Percentiles rank a stretch among this genome's conserved stretches.
phyloP scores from a whole-genome alignment of 2,888 invertebrate genomes.

The Entomobrya proxima region DNA sequence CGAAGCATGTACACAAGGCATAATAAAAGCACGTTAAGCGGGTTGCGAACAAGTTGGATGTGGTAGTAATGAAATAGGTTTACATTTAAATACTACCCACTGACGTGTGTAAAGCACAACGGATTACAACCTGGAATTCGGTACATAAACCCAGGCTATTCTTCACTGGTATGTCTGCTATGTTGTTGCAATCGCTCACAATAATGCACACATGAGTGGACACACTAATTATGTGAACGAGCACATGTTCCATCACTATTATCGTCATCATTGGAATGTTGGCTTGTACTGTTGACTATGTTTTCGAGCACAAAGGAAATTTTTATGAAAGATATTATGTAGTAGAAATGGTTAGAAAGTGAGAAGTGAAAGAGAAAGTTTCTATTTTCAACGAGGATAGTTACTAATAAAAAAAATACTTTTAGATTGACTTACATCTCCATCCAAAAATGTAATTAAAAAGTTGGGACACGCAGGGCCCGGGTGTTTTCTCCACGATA shows the following conservation, averaged over 20 bases:
- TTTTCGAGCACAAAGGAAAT: too few species aligned
- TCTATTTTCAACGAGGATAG: neutral
- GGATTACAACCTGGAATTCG: too few species aligned
- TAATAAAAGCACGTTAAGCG: neutral
- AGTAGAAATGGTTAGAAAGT: neutral
- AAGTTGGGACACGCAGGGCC: constrained; percentile 7
- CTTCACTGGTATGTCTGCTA: neutral
- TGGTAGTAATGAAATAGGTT: neutral
- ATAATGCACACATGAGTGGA: neutral
- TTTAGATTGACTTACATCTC: constrained; percentile 48
- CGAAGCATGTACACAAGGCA: neutral
- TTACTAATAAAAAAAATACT: neutral
- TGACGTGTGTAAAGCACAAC: neutral
- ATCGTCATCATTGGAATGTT: neutral
- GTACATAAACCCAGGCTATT: too few species aligned
- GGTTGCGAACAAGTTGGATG: neutral
- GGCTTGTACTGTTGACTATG: too few species aligned
- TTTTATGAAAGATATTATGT: too few species aligned
- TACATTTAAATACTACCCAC: neutral
- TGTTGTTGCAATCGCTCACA: neutral
- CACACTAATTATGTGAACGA: neutral
- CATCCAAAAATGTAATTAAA: constrained; percentile 50
- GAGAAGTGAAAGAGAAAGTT: neutral
- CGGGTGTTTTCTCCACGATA: neutral
- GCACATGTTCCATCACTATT: too few species aligned